These are phyloP conservation scores for Dasypolia templi DNA, from an alignment of 2,888 invertebrate genomes.

Conservation along the genomic window DNA sequence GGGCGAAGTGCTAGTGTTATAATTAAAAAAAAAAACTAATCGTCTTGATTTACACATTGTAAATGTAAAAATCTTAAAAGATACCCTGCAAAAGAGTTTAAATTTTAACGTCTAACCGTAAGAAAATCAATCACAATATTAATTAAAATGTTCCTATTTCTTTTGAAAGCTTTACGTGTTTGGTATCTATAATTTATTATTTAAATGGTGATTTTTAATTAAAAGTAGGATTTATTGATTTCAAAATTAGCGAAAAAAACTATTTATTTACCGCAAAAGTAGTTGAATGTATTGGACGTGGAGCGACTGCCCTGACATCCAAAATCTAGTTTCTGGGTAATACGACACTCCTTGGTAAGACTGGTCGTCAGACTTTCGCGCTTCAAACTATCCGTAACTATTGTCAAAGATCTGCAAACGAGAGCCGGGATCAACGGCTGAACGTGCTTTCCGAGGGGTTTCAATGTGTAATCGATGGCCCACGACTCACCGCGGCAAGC, in stretches of 20 bases:
- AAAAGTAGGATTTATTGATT: conserved; percentile 26
- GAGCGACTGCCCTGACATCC: neutral
- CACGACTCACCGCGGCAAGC: neutral
- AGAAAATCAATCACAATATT: conserved; percentile 13
- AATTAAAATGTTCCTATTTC: conserved; percentile 14
- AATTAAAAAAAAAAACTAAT: neutral
- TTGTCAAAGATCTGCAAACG: no score
- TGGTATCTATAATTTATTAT: conserved; percentile 22
- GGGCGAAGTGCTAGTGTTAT: neutral
- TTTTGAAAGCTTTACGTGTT: neutral
- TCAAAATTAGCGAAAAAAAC: conserved; percentile 21
- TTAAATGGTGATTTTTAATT: conserved; percentile 38
- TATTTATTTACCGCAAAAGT: conserved; percentile 34
- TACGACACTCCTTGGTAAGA: neutral
- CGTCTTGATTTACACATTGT: neutral
- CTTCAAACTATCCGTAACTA: no score
- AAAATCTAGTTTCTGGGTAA: neutral
- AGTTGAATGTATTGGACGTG: neutral
- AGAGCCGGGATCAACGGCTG: no score
- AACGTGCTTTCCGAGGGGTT: no score
- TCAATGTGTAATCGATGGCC: neutral
- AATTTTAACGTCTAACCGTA: neutral
- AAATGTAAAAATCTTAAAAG: neutral
- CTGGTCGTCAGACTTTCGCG: no score
- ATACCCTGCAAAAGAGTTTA: neutral